Conservation (phyloP, 2,888 invertebrate species). For the Abrostola tripartita region DNA sequence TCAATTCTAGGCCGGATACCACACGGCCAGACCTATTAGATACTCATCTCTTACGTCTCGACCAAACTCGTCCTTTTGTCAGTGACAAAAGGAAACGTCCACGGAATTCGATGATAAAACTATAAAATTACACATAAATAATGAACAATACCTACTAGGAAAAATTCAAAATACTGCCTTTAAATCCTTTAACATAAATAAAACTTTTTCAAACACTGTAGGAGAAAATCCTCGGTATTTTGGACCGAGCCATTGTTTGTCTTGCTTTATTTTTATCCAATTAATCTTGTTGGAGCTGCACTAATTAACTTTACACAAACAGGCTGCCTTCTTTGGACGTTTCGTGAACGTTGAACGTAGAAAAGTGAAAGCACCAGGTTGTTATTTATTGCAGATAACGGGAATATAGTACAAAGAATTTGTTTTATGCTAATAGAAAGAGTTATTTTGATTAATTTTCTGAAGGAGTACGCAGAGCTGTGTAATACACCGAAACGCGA, state of each 20-base stretch:
- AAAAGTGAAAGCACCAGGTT: neutral
- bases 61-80: too few species aligned
- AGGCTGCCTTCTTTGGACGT: slow-evolving; percentile 2
- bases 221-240: neutral
- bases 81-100: too few species aligned
- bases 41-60: neutral
- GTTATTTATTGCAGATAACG: neutral
- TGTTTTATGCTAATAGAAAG: too few species aligned
- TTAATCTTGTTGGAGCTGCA: slow-evolving; percentile 11
- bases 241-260: neutral
- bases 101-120: too few species aligned
- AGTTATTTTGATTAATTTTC: neutral
- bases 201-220: neutral
- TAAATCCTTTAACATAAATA: neutral
- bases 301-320: slow-evolving; percentile 14
- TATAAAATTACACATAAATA: too few species aligned
- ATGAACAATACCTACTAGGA: too few species aligned
- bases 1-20: too few species aligned
- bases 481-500: too few species aligned
- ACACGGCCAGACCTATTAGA: neutral
- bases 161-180: neutral
- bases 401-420: too few species aligned
- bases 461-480: neutral
- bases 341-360: neutral
- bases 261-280: neutral